These are phyloP conservation scores for Candoia aspera DNA, from an alignment of 2,113 vertebrate genomes.

Conservation along the genomic window DNA sequence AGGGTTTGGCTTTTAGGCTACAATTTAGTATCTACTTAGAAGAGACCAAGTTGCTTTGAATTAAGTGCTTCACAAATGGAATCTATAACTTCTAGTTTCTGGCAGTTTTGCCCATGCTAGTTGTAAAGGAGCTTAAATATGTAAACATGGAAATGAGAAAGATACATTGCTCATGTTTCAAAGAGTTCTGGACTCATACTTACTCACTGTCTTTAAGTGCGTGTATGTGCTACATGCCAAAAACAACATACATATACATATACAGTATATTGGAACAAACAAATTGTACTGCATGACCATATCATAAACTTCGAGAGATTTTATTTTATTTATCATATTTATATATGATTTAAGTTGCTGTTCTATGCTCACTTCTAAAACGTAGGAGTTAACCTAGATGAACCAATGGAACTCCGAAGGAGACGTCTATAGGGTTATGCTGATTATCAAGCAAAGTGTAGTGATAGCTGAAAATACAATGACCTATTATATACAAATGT, in stretches of 20 bases:
- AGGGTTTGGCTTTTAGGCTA: no score
- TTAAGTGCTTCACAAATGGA: no score
- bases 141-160: not conserved
- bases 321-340: no score
- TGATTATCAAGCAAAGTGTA: no score
- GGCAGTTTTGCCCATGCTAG: no score
- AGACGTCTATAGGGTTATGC: not conserved
- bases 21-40: no score
- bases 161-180: not conserved
- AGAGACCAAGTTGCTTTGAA: no score
- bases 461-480: no score
- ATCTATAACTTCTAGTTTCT: no score
- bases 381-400: not conserved
- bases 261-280: not conserved
- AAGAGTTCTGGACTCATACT: not conserved
- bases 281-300: not conserved
- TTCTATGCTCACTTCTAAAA: not conserved
- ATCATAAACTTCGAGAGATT: not conserved
- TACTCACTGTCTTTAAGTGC: not conserved
- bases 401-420: not conserved
- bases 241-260: not conserved
- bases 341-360: not conserved
- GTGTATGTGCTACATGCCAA: not conserved
- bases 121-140: no score
- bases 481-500: no score